These are phyloP conservation scores for Strigamia transsilvanica DNA, from an alignment of 2,888 invertebrate species.

Conservation along the genomic window DNA sequence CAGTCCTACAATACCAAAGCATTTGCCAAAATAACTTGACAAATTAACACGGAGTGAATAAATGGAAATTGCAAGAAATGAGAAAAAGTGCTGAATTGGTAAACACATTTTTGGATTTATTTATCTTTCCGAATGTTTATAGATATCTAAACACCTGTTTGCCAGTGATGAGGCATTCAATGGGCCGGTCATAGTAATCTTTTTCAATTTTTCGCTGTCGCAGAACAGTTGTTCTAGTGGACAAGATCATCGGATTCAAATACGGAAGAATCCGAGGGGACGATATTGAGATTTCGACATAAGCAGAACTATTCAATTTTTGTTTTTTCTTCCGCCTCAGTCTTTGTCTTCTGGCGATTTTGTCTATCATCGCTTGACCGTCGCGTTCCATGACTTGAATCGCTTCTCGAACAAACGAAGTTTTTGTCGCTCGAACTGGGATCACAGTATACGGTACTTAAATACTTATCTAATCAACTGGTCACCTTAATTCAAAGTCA, in stretches of 20 bases:
- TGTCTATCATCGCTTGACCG: background rate
- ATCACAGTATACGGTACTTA: too few species aligned
- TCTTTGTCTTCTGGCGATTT: background rate
- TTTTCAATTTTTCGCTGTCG: background rate
- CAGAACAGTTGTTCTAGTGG: background rate
- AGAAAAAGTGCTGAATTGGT: too few species aligned
- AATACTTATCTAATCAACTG: too few species aligned
- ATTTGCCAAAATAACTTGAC: too few species aligned
- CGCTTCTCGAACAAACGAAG: background rate
- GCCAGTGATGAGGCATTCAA: background rate
- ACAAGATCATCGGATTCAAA: background rate
- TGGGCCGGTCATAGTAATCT: background rate
- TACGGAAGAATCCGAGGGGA: background rate
- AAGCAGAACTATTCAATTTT: too few species aligned
- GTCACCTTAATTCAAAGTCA: too few species aligned
- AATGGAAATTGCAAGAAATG: too few species aligned
- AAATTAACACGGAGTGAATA: too few species aligned
- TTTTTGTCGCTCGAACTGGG: background rate
- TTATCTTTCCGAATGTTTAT: too few species aligned
- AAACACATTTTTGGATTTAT: too few species aligned
- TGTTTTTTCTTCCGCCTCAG: background rate
- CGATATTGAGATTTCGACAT: too few species aligned
- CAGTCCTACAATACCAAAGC: too few species aligned
- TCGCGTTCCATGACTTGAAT: background rate
- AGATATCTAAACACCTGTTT: background rate